These are phyloP conservation scores for Lysandra bellargus DNA, from an alignment of 2,888 invertebrate genomes.

Conservation along the genomic window DNA sequence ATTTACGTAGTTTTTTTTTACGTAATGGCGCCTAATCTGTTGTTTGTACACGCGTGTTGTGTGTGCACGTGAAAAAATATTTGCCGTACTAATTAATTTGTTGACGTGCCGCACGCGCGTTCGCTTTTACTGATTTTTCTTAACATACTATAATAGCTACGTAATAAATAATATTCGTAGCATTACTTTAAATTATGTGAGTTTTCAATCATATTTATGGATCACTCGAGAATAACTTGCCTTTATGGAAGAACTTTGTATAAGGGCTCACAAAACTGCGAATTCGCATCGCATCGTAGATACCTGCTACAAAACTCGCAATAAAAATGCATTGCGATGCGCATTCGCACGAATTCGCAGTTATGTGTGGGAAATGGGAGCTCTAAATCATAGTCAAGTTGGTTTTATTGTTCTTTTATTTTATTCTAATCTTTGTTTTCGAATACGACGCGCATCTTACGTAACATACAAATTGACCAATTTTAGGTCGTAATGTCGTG, in stretches of 20 bases:
- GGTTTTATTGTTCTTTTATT: no score
- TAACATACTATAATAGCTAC: neutral
- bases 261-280: no score
- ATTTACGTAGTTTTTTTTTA: neutral
- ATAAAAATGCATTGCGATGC: no score
- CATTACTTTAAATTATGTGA: neutral
- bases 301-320: no score
- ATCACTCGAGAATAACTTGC: no score
- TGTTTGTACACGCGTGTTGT: neutral
- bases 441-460: neutral
- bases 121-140: slow-evolving; percentile 22
- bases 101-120: slow-evolving; percentile 8
- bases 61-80: slow-evolving; percentile 7
- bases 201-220: no score
- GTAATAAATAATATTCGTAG: neutral
- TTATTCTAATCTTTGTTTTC: neutral
- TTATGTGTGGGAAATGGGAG: no score
- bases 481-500: neutral
- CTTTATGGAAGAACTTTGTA: neutral
- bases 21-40: slow-evolving; percentile 7
- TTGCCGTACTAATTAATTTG: slow-evolving; percentile 9
- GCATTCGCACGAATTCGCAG: no score
- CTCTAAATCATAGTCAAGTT: no score
- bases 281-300: no score
- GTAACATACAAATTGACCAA: neutral